A percentile compares a stretch with the other conserved stretches of the same genome.
Conservation (phyloP, 2,888 invertebrate species). For the Tetrapedia diversipes region DNA sequence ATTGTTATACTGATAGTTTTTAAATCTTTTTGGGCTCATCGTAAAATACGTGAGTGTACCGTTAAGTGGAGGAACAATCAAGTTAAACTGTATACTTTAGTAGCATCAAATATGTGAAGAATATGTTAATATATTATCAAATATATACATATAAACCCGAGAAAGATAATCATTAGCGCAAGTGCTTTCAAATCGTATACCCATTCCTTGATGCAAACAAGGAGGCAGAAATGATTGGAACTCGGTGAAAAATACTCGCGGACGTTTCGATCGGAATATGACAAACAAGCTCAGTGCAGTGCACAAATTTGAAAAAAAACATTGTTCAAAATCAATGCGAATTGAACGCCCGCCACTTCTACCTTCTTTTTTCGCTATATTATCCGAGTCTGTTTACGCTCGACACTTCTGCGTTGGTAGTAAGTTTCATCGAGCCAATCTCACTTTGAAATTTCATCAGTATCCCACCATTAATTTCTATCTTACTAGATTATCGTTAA, state of each 20-base stretch:
- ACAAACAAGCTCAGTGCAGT: not conserved
- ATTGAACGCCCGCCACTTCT: not conserved
- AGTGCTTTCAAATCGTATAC: not conserved
- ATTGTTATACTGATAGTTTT: too few relatives aligned
- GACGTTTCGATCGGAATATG: conserved; percentile 11
- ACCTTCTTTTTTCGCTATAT: not conserved
- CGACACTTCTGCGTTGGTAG: not conserved
- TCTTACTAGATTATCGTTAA: conserved; percentile 50
- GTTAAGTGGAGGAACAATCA: too few relatives aligned
- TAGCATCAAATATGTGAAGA: too few relatives aligned
- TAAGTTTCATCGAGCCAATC: conserved; percentile 1
- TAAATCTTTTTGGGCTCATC: too few relatives aligned
- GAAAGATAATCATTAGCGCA: too few relatives aligned
- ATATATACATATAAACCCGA: too few relatives aligned
- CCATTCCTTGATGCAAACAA: too few relatives aligned
- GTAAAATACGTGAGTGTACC: too few relatives aligned
- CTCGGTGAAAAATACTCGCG: not conserved
- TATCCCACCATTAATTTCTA: conserved; percentile 38
- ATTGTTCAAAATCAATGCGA: conserved; percentile 6
- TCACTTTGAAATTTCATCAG: conserved; percentile 39
- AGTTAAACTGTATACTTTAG: too few relatives aligned
- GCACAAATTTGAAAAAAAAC: not conserved
- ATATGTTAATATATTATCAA: too few relatives aligned
- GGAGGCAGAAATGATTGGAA: not conserved
- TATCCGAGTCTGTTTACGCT: not conserved